Base-by-base conservation (phyloP, 30 jellyfish, hydroid and myxozoan species). In the Aurelia coerulea region DNA sequence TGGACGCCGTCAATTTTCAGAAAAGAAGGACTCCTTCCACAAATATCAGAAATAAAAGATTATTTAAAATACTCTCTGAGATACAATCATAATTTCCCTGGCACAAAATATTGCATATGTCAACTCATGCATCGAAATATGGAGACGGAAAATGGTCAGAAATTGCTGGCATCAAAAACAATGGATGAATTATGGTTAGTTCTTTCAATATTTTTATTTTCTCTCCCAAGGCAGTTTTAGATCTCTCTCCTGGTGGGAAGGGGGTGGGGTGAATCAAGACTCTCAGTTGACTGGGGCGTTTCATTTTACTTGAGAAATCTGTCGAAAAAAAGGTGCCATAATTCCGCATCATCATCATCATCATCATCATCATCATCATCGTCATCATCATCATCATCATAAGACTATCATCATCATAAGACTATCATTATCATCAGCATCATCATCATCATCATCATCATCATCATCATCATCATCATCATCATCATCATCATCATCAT, bases 1-100 rank as follows among this genome's bases (percentile, higher is more conserved):
- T 95, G 99, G 99, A 95, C 80, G 46, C 98, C 99, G 12, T 87
- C 99, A 8, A 86, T 95, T 1, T 95, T 95, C 71, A 83, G 98
- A 75, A 87, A 81, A 82, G 95, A 87, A 35, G 98, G 98, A 4
- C 62, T 75, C 49, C 79, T 92, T 4, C 92, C 97, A 31, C 63
- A 68, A 41, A 35, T 19, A 14, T 74, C 79, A 10, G 97, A 87
- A 29, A 76, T 85, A 7, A 81, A 74, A 78, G 95, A 92, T 41
- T 92, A 86, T 68, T 41, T 92, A 66, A 76, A 83, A 49, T 71
- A 88, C 80, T 96, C 98, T 32, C 53, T 94, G 56, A 73, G 62
- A 51, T 89, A 51, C 29, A 97, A 90, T 64, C 86, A 88, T 62
- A 62, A 73, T 33, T 85, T 85, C 50, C 86, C 94, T 15, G 90